Evolutionary conservation across 2,113 vertebrate genomes (phyloP).

Genomic region (Blennius ocellaris): DNA sequence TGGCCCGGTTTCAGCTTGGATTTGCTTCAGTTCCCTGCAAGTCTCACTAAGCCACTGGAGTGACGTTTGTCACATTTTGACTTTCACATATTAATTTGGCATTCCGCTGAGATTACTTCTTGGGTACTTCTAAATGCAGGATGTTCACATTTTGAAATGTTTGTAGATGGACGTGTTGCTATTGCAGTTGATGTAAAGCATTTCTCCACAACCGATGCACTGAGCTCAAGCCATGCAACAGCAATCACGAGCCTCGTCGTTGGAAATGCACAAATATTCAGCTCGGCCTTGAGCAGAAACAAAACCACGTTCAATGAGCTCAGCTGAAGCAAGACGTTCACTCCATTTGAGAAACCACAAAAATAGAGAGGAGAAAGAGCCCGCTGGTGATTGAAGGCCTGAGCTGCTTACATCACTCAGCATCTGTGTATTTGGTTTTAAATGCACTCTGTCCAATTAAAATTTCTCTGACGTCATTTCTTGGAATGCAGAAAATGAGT

Average conservation of each 20-base stretch:
- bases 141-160: no score
- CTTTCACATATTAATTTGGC: no score
- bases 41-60: no score
- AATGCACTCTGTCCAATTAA: background rate
- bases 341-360: background rate
- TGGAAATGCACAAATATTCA: background rate
- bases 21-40: no score
- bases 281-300: background rate
- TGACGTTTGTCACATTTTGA: no score
- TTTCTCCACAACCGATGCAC: background rate
- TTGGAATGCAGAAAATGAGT: background rate
- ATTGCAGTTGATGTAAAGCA: background rate
- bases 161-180: background rate
- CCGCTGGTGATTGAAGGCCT: background rate
- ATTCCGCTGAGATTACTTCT: no score
- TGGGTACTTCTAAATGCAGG: no score
- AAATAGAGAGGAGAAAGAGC: background rate
- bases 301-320: background rate
- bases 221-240: background rate
- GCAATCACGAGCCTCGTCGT: background rate
- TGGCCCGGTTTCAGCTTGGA: no score
- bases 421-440: conserved; percentile 31
- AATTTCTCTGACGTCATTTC: background rate
- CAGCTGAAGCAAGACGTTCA: background rate
- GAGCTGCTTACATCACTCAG: conserved; percentile 27